A percentile compares a stretch with the other conserved stretches of the same genome.
phyloP scores from a whole-genome alignment of 2,113 vertebrate genomes.

The Esox niger region DNA sequence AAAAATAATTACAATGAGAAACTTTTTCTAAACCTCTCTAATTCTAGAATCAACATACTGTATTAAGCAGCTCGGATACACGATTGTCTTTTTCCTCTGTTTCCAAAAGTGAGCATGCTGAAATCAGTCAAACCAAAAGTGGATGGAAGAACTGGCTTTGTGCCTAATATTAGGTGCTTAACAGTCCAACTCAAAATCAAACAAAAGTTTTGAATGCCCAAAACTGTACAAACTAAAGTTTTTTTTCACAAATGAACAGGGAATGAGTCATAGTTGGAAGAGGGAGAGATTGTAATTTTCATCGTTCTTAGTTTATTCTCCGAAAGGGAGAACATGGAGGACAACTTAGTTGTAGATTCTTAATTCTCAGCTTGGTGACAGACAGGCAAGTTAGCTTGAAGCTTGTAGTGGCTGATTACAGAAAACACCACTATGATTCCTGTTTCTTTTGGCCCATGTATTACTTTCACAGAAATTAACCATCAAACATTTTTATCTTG shows the following conservation, averaged over 20 bases:
- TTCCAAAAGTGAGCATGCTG: background rate
- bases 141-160: slow-evolving; percentile 9
- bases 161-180: background rate
- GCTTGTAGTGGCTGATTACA: too few species aligned
- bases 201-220: background rate
- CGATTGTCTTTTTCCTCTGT: background rate
- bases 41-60: too few species aligned
- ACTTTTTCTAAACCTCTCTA: too few species aligned
- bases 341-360: too few species aligned
- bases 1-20: background rate
- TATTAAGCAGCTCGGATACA: background rate
- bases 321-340: too few species aligned
- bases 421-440: too few species aligned
- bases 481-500: too few species aligned
- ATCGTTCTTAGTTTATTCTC: background rate
- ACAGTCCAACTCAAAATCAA: slow-evolving; percentile 5
- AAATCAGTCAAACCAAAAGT: background rate
- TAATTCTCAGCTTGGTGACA: too few species aligned
- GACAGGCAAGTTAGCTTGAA: too few species aligned
- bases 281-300: background rate
- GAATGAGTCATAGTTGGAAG: background rate
- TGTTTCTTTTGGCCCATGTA: too few species aligned
- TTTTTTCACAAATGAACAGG: background rate
- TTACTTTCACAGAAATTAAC: too few species aligned
- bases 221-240: slow-evolving; percentile 15